These are phyloP conservation scores for Cladorhizidae sp. DNA, from an alignment of 37 sponge, comb jelly and placozoan genomes.

Conservation along the genomic window DNA sequence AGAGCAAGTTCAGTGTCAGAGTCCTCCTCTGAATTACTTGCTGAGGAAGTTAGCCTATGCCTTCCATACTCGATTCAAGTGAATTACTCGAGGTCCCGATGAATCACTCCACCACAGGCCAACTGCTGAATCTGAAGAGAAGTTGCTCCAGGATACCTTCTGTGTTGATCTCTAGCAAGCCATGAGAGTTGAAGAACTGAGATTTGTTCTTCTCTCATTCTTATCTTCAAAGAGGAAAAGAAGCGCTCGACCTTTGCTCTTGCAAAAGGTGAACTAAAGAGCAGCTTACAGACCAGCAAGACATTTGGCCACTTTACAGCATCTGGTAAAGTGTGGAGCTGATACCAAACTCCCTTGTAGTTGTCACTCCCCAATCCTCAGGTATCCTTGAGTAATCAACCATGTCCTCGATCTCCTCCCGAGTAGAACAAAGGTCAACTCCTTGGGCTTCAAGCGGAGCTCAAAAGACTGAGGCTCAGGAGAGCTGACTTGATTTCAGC, in stretches of 20 bases:
- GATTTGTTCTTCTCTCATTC: constrained; percentile 23
- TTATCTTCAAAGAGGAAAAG: constrained; percentile 32
- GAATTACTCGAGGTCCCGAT: constrained; percentile 26
- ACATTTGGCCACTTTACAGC: no score
- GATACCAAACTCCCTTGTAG: constrained; percentile 39
- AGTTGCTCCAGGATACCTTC: no score
- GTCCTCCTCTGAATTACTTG: no score
- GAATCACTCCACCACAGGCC: constrained; percentile 17
- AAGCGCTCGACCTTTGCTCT: constrained; percentile 17
- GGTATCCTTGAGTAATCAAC: constrained; percentile 42
- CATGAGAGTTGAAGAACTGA: constrained; percentile 16
- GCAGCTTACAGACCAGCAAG: constrained; percentile 44
- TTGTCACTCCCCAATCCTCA: constrained; percentile 6
- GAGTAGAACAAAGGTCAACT: constrained; percentile 11
- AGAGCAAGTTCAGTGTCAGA: no score
- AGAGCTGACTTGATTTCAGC: constrained; percentile 1
- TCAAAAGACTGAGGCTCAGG: background rate
- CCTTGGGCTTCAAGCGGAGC: no score
- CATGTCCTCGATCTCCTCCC: constrained; percentile 28
- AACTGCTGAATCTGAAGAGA: constrained; percentile 12
- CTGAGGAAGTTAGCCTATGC: no score
- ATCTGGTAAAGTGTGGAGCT: no score
- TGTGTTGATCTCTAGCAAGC: constrained; percentile 35
- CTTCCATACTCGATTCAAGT: no score
- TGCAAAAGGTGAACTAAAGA: constrained; percentile 30